phyloP scores from a whole-genome alignment of 2,888 invertebrate genomes.

The Caenorhabditis drosophilae region DNA sequence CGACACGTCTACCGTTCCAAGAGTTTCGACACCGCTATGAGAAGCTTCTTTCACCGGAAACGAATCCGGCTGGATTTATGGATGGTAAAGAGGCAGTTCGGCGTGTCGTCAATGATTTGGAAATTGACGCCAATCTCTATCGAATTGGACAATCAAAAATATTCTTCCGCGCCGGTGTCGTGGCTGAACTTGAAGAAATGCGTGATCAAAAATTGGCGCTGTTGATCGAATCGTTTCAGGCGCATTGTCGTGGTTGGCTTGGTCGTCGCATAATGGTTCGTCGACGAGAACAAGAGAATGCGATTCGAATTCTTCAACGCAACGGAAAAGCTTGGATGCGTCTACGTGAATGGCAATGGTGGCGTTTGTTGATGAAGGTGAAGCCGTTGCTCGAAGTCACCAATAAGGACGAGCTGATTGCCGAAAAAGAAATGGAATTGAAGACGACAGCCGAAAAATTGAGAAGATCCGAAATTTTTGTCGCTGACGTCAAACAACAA shows the following conservation, averaged over 20 bases:
- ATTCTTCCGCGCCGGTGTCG: conserved; percentile 97
- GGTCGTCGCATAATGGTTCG: conserved; percentile 88
- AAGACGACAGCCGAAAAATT: conserved; percentile 60
- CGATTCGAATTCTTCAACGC: conserved; percentile 95
- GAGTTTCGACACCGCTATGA: conserved; percentile 97
- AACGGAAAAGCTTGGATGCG: conserved; percentile 98
- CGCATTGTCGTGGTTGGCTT: conserved; percentile 84
- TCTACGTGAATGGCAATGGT: conserved; percentile 99
- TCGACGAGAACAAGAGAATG: conserved; percentile 90
- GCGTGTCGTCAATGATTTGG: conserved; percentile 83
- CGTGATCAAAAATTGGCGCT: conserved; percentile 94
- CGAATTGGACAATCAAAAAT: conserved; percentile 99
- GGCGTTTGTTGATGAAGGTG: conserved; percentile 94
- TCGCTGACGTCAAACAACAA: conserved; percentile 33
- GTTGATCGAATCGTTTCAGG: conserved; percentile 92
- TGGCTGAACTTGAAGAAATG: conserved; percentile 95
- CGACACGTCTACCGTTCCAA: conserved; percentile 92
- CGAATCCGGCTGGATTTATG: conserved; percentile 98
- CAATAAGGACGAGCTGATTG: conserved; percentile 95
- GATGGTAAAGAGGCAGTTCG: conserved; percentile 99
- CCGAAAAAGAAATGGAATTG: conserved; percentile 94
- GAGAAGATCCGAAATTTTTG: conserved; percentile 46
- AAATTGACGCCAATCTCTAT: conserved; percentile 92
- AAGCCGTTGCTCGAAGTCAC: conserved; percentile 94
- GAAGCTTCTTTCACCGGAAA: conserved; percentile 90